Evolutionary conservation across 2,797 vertebrate genomes (phyloP).

Genomic region (Lycodopsis pacificus): DNA sequence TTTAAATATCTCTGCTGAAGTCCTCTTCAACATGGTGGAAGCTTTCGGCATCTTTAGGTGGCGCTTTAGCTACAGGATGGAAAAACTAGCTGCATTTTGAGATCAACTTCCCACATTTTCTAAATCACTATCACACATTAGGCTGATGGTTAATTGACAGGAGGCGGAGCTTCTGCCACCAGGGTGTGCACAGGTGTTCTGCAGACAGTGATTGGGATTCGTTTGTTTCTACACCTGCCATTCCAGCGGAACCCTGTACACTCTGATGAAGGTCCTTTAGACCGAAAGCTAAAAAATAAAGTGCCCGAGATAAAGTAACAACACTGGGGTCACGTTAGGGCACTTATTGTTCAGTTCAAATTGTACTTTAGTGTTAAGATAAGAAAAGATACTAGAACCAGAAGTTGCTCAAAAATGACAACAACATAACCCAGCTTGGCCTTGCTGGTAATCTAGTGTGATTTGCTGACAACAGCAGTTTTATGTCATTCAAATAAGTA

Average conservation of each 20-base stretch:
- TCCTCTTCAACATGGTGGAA: constrained; percentile 1
- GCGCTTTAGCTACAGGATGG: not conserved
- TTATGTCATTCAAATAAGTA: not conserved
- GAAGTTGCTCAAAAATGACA: not conserved
- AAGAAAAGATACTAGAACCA: not conserved
- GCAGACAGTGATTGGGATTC: too few relatives aligned
- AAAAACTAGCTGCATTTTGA: not conserved
- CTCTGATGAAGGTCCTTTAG: too few relatives aligned
- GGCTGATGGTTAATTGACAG: too few relatives aligned
- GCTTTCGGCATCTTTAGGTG: not conserved
- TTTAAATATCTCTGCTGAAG: constrained; percentile 14
- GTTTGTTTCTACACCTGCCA: too few relatives aligned
- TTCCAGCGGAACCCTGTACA: too few relatives aligned
- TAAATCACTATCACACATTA: not conserved
- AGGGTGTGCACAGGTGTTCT: too few relatives aligned
- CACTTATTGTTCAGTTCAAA: not conserved
- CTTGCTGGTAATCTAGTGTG: not conserved
- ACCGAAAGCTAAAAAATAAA: too few relatives aligned
- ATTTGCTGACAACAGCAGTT: not conserved
- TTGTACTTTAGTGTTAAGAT: not conserved
- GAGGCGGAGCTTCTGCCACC: too few relatives aligned
- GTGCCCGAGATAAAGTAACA: not conserved
- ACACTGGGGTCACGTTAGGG: not conserved
- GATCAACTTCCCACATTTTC: not conserved
- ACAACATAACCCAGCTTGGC: not conserved